phyloP scores from a whole-genome alignment of 2,888 invertebrate species.

The Pterobdella sp. region DNA sequence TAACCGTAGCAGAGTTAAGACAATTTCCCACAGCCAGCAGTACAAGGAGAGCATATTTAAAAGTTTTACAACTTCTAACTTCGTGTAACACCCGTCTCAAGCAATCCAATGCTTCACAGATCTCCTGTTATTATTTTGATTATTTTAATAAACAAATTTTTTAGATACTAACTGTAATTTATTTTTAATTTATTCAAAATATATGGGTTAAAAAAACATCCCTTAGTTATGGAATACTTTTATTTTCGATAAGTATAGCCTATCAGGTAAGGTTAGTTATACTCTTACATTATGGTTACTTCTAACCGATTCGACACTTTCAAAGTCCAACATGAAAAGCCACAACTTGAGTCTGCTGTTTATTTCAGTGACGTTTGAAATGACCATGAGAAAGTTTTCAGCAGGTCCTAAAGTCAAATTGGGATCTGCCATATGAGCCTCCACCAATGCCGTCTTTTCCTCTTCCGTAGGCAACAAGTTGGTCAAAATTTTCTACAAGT shows the following conservation, averaged over 20 bases:
- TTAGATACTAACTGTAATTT: too few relatives aligned
- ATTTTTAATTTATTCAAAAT: too few relatives aligned
- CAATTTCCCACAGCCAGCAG: conserved; percentile 90
- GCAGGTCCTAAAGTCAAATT: conserved; percentile 75
- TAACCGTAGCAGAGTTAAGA: conserved; percentile 71
- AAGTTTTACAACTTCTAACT: conserved; percentile 80
- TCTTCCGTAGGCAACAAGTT: conserved; percentile 92
- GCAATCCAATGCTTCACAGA: conserved; percentile 96
- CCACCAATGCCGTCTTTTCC: conserved; percentile 85
- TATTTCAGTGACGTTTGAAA: conserved; percentile 89
- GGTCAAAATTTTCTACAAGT: conserved; percentile 77
- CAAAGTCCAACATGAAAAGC: conserved; percentile 97
- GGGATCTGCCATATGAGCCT: conserved; percentile 84
- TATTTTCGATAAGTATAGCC: too few relatives aligned
- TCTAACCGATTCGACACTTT: conserved; percentile 76
- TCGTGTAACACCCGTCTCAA: conserved; percentile 90
- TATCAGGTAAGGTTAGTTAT: too few relatives aligned
- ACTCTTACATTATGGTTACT: background rate
- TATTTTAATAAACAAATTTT: too few relatives aligned
- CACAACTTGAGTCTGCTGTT: conserved; percentile 85
- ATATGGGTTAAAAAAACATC: too few relatives aligned
- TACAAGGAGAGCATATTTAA: conserved; percentile 85
- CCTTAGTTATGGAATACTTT: too few relatives aligned
- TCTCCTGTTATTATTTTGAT: conserved; percentile 77
- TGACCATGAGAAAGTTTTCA: conserved; percentile 91